These are phyloP conservation scores for Oscheius sp. DNA, from an alignment of 1,140 invertebrate species.

Conservation along the genomic window DNA sequence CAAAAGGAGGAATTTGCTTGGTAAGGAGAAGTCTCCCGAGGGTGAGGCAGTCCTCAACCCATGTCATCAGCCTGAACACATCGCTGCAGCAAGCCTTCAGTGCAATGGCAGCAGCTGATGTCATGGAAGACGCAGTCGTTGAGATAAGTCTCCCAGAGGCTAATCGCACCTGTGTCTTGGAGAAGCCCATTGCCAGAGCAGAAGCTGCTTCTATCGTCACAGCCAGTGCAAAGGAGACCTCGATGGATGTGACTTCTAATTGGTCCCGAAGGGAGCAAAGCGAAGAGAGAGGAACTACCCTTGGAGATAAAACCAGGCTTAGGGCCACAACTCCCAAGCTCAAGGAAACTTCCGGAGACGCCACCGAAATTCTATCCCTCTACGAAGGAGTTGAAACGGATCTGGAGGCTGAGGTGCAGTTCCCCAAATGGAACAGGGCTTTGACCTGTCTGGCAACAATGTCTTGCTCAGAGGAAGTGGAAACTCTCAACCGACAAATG, in stretches of 20 bases:
- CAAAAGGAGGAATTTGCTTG: constrained; percentile 16
- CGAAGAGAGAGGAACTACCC: neutral
- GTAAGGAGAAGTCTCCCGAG: constrained; percentile 19
- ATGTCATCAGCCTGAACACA: constrained; percentile 28
- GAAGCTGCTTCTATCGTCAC: neutral
- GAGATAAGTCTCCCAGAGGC: constrained; percentile 18
- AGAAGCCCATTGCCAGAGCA: neutral
- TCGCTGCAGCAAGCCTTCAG: constrained; percentile 15
- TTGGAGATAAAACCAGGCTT: neutral
- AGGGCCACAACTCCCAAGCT: neutral
- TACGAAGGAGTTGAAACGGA: constrained; percentile 34
- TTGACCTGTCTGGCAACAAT: constrained; percentile 9
- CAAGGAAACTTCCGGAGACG: constrained; percentile 23
- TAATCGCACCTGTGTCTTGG: neutral
- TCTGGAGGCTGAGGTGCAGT: constrained; percentile 17
- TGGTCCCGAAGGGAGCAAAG: neutral
- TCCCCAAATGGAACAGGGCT: constrained; percentile 2
- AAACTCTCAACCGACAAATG: constrained; percentile 16
- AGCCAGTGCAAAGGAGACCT: neutral
- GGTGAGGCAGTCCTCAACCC: constrained; percentile 20
- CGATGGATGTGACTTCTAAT: neutral
- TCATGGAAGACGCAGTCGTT: constrained; percentile 9
- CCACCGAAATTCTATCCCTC: constrained; percentile 30
- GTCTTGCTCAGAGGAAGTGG: constrained; percentile 16
- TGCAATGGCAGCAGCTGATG: constrained; percentile 23